Percentiles rank a stretch among this genome's conserved stretches.
These are phyloP conservation scores for Hydrophis major DNA, from an alignment of 2,797 vertebrate genomes.

Conservation along the genomic window DNA sequence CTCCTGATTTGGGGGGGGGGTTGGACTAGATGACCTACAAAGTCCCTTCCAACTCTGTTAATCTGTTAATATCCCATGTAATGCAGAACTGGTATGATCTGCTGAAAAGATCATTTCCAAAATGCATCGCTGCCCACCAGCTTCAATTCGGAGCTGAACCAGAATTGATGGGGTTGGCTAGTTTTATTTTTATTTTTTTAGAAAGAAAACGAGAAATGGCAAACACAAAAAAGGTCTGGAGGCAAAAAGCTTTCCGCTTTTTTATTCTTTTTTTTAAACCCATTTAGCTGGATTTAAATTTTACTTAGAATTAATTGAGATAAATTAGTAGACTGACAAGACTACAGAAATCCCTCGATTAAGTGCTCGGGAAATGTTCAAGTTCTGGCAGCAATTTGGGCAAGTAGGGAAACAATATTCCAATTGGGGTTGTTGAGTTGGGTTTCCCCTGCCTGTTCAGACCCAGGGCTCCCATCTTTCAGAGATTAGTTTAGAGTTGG, in stretches of 20 bases:
- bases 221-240: slow-evolving; percentile 62
- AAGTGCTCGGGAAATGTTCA: slow-evolving; percentile 73
- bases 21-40: too few species aligned
- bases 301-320: slow-evolving; percentile 77
- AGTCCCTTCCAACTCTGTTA: too few species aligned
- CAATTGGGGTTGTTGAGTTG: too few species aligned
- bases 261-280: slow-evolving; percentile 66
- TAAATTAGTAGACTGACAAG: slow-evolving; percentile 78
- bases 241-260: slow-evolving; percentile 66
- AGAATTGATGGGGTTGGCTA: slow-evolving; percentile 17
- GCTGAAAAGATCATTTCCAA: too few species aligned
- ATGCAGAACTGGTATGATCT: neutral
- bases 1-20: too few species aligned
- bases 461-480: too few species aligned
- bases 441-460: too few species aligned
- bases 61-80: too few species aligned
- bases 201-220: slow-evolving; percentile 57
- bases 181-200: neutral
- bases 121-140: neutral
- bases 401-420: slow-evolving; percentile 40
- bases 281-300: slow-evolving; percentile 79
- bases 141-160: slow-evolving; percentile 36
- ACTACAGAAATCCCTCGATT: slow-evolving; percentile 75
- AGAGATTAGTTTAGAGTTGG: too few species aligned
- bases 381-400: slow-evolving; percentile 70